Base-by-base conservation (phyloP, 2,797 vertebrate genomes). In the Manis pentadactyla region DNA sequence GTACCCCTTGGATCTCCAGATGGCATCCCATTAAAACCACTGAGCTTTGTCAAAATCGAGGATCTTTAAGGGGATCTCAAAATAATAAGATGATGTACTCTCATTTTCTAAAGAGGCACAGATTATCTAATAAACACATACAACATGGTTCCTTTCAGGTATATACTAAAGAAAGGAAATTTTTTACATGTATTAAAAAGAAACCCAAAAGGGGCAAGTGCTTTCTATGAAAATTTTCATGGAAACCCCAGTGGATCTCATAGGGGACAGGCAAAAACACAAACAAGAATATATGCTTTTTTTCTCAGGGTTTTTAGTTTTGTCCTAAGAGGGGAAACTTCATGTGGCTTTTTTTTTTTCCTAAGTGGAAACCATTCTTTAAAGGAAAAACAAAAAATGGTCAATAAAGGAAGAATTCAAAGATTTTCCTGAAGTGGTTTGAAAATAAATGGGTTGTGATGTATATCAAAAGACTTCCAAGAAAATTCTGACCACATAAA, bases 401-500 rank as follows among this genome's bases (percentile, higher is more conserved):
- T 66, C 68, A 90, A 53, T 87, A 94, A 71, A 74, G 77, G 73
- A 93, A 95, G 4, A 5, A 17, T 71, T 83, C 63, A 85, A 92
- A 84, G 74, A 42, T 69, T 81, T 93, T 79, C 53, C 64, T 37
- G 61, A 84, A 63, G 10, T 85, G 19, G n/a, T 57, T 79, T 94
- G 69, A 95, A 81, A 94, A 93, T n/a, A 87, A 94, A 84, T 85
- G 55, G 66, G 49, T 39, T 66, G 73, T 55, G 85, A 87, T 61
- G 74, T 84, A 37, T 29, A 73, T 81, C 42, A 57, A 51, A 84
- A 84, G 53, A 94, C n/a, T 94, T 81, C 64, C 79, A 85, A 77
- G 23, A 87, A 97, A 87, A 97, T 37, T 82, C 42, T 88, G 61
- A 89, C 46, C 57, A 95, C 29, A 79, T 71, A 87, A 97, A 87